phyloP scores from a whole-genome alignment of 2,113 vertebrate species.

The Phyllopteryx taeniolatus region DNA sequence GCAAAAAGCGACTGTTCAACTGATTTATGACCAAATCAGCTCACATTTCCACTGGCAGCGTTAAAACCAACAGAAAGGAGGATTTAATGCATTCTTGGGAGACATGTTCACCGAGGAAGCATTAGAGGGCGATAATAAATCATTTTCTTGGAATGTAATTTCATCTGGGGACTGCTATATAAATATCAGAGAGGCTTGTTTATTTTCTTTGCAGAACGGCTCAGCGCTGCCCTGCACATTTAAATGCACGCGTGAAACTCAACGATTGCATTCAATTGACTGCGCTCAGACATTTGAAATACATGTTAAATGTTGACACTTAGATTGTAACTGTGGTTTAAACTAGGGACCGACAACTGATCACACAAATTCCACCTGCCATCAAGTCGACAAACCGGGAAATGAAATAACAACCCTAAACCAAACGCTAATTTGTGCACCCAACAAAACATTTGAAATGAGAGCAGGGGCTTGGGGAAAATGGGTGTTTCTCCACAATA shows the following conservation, averaged over 20 bases:
- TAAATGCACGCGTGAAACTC: neutral
- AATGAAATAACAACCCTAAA: too few relatives aligned
- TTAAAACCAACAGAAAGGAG: constrained; percentile 12
- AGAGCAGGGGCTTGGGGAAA: neutral
- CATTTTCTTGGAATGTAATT: constrained; percentile 28
- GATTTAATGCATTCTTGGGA: constrained; percentile 6
- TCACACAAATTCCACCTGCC: too few relatives aligned
- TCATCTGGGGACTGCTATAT: constrained; percentile 23
- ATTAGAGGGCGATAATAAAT: constrained; percentile 27
- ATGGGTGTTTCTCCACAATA: neutral
- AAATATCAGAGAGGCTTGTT: constrained; percentile 40
- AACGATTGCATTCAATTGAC: neutral
- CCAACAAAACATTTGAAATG: neutral
- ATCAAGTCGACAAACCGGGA: too few relatives aligned
- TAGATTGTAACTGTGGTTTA: neutral
- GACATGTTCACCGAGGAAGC: neutral
- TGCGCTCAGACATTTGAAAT: neutral
- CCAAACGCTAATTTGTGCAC: neutral
- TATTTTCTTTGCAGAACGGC: constrained; percentile 3
- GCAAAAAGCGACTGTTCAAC: neutral
- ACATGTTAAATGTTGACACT: neutral
- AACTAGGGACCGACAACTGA: neutral
- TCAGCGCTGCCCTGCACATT: constrained; percentile 16
- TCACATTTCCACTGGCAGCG: constrained; percentile 23
- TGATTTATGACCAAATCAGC: constrained; percentile 8